Evolutionary conservation across 2,888 invertebrate species (phyloP).

Genomic region (Thera obeliscata): DNA sequence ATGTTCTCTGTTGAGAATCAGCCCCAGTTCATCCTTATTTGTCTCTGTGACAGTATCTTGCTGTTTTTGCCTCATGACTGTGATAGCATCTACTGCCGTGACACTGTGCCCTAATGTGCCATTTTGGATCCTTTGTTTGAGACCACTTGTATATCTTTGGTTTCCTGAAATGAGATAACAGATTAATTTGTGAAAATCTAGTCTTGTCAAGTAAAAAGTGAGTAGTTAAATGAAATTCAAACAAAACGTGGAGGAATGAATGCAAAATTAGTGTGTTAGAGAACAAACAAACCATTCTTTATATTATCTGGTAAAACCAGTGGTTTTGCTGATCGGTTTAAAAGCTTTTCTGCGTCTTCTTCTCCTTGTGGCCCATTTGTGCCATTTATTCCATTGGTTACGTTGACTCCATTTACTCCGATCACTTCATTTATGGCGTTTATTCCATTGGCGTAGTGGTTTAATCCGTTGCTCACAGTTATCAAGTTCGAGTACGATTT

Average conservation of each 20-base stretch:
- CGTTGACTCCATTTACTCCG: constrained; percentile 34
- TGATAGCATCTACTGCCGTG: constrained; percentile 70
- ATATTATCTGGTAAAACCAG: constrained; percentile 65
- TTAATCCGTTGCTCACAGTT: constrained; percentile 39
- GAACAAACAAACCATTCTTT: constrained; percentile 77
- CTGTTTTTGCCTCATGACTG: constrained; percentile 80
- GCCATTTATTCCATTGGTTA: constrained; percentile 42
- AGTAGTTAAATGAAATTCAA: constrained; percentile 11
- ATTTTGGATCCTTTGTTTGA: constrained; percentile 85
- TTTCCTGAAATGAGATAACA: constrained; percentile 68
- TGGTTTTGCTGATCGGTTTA: constrained; percentile 53
- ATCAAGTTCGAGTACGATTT: constrained; percentile 43
- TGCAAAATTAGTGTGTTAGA: constrained; percentile 68
- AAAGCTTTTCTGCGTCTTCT: constrained; percentile 50
- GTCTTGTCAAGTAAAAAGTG: background rate
- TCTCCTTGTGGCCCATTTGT: constrained; percentile 53
- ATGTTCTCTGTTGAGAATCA: constrained; percentile 91
- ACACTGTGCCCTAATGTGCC: constrained; percentile 83
- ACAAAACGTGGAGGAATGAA: constrained; percentile 38
- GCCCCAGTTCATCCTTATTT: constrained; percentile 81
- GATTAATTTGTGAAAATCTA: background rate
- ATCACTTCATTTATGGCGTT: constrained; percentile 49
- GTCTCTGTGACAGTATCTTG: constrained; percentile 85
- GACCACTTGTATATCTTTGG: constrained; percentile 82
- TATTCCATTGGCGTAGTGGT: constrained; percentile 32